Conservation (phyloP, 2,113 vertebrate genomes). For the Xiphophorus maculatus region DNA sequence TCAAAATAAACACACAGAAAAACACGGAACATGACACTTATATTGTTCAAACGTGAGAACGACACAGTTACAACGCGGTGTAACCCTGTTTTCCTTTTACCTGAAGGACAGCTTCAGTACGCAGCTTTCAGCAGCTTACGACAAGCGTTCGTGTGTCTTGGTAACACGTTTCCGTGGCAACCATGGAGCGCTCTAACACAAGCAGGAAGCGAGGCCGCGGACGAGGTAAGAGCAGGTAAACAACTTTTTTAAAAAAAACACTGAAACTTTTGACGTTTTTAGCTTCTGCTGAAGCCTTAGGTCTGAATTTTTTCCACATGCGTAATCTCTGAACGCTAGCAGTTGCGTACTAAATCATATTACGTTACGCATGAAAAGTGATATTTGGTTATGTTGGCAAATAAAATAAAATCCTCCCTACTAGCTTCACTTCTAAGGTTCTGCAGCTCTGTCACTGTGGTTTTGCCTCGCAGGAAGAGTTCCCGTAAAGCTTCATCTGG, state of each 20-base stretch:
- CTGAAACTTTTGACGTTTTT: background rate
- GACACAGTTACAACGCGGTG: too few species aligned
- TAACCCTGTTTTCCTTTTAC: too few species aligned
- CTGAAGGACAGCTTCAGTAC: too few species aligned
- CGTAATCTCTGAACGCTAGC: background rate
- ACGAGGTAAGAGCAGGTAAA: constrained; percentile 41
- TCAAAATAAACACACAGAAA: too few species aligned
- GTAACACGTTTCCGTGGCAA: constrained; percentile 34
- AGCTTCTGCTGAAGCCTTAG: background rate
- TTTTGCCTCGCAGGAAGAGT: constrained; percentile 8
- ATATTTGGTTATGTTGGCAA: too few species aligned
- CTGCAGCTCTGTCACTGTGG: background rate
- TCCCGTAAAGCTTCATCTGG: background rate
- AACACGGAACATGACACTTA: too few species aligned
- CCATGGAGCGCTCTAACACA: constrained; percentile 55
- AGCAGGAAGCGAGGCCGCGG: constrained; percentile 6
- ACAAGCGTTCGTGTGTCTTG: background rate
- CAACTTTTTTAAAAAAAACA: background rate
- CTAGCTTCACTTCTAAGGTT: background rate
- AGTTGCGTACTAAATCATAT: background rate
- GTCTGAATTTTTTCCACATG: background rate
- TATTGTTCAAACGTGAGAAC: too few species aligned
- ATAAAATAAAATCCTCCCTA: too few species aligned
- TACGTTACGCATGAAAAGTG: background rate
- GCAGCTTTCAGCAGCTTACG: too few species aligned